These are phyloP conservation scores for Dinothrombium tinctorium DNA, from an alignment of 1,140 invertebrate species.

Conservation along the genomic window DNA sequence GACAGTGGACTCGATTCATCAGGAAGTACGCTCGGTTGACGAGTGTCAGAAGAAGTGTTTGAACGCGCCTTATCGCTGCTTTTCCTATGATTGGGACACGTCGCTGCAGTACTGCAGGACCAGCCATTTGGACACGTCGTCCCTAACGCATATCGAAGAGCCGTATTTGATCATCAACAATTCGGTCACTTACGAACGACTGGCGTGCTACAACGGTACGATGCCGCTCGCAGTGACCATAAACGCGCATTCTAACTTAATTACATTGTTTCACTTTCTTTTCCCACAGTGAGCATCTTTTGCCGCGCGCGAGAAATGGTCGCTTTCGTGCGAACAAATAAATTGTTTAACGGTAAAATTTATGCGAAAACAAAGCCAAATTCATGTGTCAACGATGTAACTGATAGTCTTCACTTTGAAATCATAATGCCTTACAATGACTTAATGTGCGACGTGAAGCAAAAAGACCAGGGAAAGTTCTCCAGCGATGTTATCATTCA, in stretches of 20 bases:
- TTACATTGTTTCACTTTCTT: neutral
- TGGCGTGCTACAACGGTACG: slow-evolving; percentile 59
- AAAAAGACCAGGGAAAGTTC: slow-evolving; percentile 29
- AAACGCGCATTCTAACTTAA: neutral
- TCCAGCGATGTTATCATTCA: slow-evolving; percentile 73
- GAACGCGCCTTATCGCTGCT: slow-evolving; percentile 57
- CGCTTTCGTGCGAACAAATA: slow-evolving; percentile 65
- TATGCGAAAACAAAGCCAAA: slow-evolving; percentile 79
- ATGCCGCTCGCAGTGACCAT: neutral
- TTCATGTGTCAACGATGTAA: slow-evolving; percentile 53
- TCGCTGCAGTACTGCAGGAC: slow-evolving; percentile 65
- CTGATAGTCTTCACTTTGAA: slow-evolving; percentile 17
- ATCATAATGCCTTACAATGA: slow-evolving; percentile 17
- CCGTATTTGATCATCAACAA: slow-evolving; percentile 68
- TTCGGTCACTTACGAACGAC: slow-evolving; percentile 57
- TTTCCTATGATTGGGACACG: slow-evolving; percentile 76
- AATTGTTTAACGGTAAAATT: slow-evolving; percentile 76
- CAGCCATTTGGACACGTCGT: slow-evolving; percentile 69
- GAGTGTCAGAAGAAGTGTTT: slow-evolving; percentile 61
- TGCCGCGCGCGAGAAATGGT: slow-evolving; percentile 72
- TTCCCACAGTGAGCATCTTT: slow-evolving; percentile 15
- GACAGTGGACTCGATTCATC: slow-evolving; percentile 67
- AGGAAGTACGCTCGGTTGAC: slow-evolving; percentile 56
- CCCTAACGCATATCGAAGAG: slow-evolving; percentile 56
- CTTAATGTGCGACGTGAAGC: slow-evolving; percentile 17